phyloP scores from a whole-genome alignment of 2,888 invertebrate species.

The Pimpla rufipes region DNA sequence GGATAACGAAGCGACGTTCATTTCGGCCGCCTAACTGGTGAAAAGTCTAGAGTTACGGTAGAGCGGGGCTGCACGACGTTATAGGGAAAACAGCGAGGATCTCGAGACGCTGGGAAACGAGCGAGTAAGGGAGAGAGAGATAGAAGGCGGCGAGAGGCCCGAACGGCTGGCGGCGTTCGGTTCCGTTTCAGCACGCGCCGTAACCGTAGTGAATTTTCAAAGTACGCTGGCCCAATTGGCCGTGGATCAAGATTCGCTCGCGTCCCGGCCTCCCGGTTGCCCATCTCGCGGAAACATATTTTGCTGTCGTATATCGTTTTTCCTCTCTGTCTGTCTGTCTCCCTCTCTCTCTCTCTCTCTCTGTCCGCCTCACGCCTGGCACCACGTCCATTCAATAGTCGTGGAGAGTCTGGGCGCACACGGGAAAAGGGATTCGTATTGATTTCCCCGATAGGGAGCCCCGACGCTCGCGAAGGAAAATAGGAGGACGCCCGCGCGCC shows the following conservation, averaged over 20 bases:
- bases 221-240: constrained; percentile 76
- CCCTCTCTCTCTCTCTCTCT: constrained; percentile 12
- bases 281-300: constrained; percentile 57
- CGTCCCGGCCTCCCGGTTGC: constrained; percentile 56
- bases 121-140: neutral
- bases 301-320: constrained; percentile 39
- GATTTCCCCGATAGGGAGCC: constrained; percentile 80
- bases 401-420: constrained; percentile 71
- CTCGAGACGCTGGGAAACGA: neutral
- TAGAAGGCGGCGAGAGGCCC: neutral
- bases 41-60: neutral
- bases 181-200: constrained; percentile 40
- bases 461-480: constrained; percentile 69
- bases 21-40: no score
- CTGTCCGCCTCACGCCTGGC: neutral
- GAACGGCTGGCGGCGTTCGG: constrained; percentile 46
- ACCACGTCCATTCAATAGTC: constrained; percentile 48
- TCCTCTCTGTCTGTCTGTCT: constrained; percentile 32
- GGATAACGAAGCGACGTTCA: neutral
- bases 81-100: neutral
- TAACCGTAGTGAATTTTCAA: constrained; percentile 58
- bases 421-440: constrained; percentile 82
- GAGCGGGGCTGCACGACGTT: neutral
- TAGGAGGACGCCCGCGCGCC: constrained; percentile 73
- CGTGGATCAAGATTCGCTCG: constrained; percentile 73